Evolutionary conservation across 1,140 invertebrate species (phyloP), one percentile per base, ranked within the genome.

Genomic region (Drosophila oshimai): DNA sequence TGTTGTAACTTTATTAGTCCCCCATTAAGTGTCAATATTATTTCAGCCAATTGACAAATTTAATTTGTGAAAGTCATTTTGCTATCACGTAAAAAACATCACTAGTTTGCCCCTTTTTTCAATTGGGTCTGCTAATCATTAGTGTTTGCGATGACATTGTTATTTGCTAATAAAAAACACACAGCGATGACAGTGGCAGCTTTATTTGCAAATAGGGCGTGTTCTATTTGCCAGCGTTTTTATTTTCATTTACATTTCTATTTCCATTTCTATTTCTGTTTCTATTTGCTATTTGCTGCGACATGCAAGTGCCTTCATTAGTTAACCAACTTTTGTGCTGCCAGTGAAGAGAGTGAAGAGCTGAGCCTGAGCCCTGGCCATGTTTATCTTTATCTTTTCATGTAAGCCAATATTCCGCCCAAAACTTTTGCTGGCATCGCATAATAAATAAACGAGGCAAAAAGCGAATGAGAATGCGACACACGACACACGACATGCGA

Each of bases 281-380:
- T n/a, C n/a, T n/a, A n/a, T n/a, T n/a, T n/a, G n/a, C 37, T 24
- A 41, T 41, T 41, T 41, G 18, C 39, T 12, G 50, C 12, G 53
- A 53, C 28, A 53, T 55, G 42, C 20, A 57, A 41, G 57, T 13
- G 39, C 58, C 58, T 62, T 62, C 58, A 62, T 62, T 62, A 62
- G 58, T 62, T 62, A 62, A 62, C 53, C 58, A 60, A 62, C 58
- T 57, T 57, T 55, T 57, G 29, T 53, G 29, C 45, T 47, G 26
- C n/a, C 22, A 22, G 22, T 13, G 12, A 10, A 12, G 28, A 29
- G 34, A 31, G n/a, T n/a, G n/a, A n/a, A n/a, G 26, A 18, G 26
- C 37, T 42, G 20, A 13, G 41, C 18, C 39, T 12, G 10, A 9
- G 41, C 39, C 12, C 37, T 20, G 37, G 4, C 20, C 28, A 9